These are phyloP conservation scores for Gyrodactylus salaris DNA, from an alignment of 1,140 invertebrate genomes.

Conservation along the genomic window DNA sequence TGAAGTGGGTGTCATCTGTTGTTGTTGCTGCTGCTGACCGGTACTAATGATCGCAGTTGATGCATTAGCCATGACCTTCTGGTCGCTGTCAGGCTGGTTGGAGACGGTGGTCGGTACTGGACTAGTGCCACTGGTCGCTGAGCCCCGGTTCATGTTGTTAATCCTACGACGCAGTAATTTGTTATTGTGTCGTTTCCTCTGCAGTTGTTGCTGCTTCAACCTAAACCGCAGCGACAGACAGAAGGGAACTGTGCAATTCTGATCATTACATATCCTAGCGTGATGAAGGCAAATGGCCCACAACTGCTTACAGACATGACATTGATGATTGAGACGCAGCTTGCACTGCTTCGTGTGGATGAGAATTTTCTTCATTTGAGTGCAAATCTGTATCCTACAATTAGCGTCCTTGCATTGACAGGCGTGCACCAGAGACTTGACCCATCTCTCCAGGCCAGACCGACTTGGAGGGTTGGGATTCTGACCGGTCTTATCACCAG, in stretches of 20 bases:
- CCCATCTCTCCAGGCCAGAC: not conserved
- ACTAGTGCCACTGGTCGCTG: not conserved
- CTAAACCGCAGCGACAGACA: not conserved
- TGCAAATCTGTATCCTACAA: conserved; percentile 1
- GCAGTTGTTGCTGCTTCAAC: conserved; percentile 4
- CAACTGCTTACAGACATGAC: conserved; percentile 1
- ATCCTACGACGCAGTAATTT: not conserved
- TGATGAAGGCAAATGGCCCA: not conserved
- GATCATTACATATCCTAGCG: conserved; percentile 1
- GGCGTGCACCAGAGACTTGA: conserved; percentile 3
- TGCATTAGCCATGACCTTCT: not conserved
- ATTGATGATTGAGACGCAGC: not conserved
- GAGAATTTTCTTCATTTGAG: conserved; percentile 5
- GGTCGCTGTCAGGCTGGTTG: not conserved
- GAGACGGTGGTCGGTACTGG: not conserved
- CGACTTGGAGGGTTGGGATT: not conserved
- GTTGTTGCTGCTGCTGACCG: not conserved
- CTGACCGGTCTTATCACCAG: not conserved
- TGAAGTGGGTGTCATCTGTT: too few species aligned
- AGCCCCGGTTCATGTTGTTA: not conserved
- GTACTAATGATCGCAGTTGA: not conserved
- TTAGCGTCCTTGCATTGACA: conserved; percentile 6
- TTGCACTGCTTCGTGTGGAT: conserved; percentile 5
- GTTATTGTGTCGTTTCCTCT: not conserved
- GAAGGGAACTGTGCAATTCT: conserved; percentile 5